A percentile compares a stretch with the other conserved stretches of the same genome.
phyloP scores from a whole-genome alignment of 53 echinoderm and acorn worm genomes.

The Paracentrotus lividus region DNA sequence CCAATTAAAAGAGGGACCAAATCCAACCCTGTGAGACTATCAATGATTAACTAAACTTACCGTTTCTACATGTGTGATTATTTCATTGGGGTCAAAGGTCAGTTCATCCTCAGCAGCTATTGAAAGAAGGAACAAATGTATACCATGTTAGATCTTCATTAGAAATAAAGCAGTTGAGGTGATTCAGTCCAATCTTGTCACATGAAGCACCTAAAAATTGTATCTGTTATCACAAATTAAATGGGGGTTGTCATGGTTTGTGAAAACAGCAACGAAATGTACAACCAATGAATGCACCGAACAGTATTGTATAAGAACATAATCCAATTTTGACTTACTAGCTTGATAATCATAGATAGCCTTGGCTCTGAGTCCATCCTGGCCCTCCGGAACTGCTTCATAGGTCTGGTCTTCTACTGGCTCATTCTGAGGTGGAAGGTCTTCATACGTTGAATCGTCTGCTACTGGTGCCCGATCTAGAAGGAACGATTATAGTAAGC shows the following conservation, averaged over 20 bases:
- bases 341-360: conserved; percentile 97
- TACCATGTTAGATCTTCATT: neutral
- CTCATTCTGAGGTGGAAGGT: conserved; percentile 38
- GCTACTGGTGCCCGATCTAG: conserved; percentile 47
- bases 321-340: conserved; percentile 74
- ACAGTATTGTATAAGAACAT: too few species aligned
- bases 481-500: neutral
- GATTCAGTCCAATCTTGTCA: too few species aligned
- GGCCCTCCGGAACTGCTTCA: conserved; percentile 74
- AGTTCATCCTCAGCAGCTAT: conserved; percentile 92
- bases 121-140: neutral
- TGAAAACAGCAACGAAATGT: too few species aligned
- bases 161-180: neutral
- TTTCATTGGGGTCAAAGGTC: conserved; percentile 95
- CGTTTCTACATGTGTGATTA: conserved; percentile 93
- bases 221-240: too few species aligned
- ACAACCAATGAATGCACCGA: too few species aligned
- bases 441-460: conserved; percentile 47
- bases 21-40: too few species aligned
- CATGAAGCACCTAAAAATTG: too few species aligned
- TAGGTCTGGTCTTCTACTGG: conserved; percentile 72
- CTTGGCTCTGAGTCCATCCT: conserved; percentile 72
- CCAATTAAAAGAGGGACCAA: too few species aligned
- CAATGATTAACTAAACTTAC: too few species aligned
- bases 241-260: too few species aligned